phyloP scores from a whole-genome alignment of 2,797 vertebrate species.

The Octomys mimax region DNA sequence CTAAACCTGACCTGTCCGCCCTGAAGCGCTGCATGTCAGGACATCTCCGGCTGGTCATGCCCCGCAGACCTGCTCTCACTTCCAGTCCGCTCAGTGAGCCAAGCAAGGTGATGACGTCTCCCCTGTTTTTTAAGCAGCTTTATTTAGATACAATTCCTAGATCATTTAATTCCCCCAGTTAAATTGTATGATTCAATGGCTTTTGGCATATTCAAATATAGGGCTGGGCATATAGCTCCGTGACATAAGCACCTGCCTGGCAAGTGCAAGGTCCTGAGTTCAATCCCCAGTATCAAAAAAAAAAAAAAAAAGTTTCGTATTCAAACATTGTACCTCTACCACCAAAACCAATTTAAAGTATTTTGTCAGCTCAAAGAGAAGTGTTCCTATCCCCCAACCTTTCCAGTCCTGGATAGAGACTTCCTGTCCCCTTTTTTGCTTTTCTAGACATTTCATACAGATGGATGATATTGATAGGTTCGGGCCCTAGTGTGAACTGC shows the following conservation, averaged over 20 bases:
- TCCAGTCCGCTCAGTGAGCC: neutral
- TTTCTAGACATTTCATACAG: neutral
- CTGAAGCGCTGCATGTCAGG: neutral
- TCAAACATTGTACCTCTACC: neutral
- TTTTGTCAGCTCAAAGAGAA: neutral
- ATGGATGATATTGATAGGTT: neutral
- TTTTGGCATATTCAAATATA: neutral
- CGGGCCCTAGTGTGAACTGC: no score
- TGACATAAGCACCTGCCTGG: no score
- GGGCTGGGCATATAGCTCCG: no score
- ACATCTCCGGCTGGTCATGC: neutral
- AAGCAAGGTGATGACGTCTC: neutral
- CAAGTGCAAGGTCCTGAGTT: no score
- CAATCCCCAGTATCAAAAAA: no score
- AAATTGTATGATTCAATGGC: neutral
- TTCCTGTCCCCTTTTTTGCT: neutral
- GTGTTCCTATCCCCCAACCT: accelerated
- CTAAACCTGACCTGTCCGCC: neutral
- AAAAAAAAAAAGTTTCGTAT: no score
- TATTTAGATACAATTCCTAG: neutral
- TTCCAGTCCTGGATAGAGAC: neutral
- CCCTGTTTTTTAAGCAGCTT: neutral
- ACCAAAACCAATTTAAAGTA: neutral
- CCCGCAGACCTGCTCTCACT: neutral
- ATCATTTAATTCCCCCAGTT: neutral